Conservation (phyloP, 2,888 invertebrate species). For the Julus scandinavius region DNA sequence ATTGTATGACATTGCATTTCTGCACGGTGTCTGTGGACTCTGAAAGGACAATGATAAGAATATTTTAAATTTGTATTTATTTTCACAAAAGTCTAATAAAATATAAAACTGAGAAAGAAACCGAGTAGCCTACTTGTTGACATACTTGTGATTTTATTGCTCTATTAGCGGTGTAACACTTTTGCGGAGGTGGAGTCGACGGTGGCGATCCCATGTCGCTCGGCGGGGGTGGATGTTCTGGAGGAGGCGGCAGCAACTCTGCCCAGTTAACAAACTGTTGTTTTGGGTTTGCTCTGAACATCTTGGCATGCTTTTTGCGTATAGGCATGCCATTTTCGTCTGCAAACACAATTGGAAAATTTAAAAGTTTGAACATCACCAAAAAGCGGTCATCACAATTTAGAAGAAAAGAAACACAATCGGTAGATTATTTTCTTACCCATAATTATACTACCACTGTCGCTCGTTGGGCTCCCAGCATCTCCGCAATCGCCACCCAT, state of each 20-base stretch:
- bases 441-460: conserved; percentile 61
- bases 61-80: neutral
- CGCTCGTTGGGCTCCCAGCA: conserved; percentile 60
- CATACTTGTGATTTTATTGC: conserved; percentile 56
- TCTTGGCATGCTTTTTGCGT: conserved; percentile 57
- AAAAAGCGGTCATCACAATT: no score
- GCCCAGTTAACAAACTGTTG: conserved; percentile 64
- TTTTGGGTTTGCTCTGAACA: conserved; percentile 60
- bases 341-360: conserved; percentile 52
- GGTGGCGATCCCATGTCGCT: conserved; percentile 64
- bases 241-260: conserved; percentile 67
- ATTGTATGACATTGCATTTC: conserved; percentile 44
- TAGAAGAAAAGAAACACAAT: no score
- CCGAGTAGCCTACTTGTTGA: conserved; percentile 49
- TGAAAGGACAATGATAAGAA: neutral
- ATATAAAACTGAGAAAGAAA: neutral
- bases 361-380: no score
- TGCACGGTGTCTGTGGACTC: conserved; percentile 55
- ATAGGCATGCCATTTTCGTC: conserved; percentile 61
- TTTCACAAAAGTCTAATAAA: neutral
- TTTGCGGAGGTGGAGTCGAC: conserved; percentile 59
- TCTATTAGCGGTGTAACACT: conserved; percentile 59
- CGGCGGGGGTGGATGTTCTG: conserved; percentile 66
- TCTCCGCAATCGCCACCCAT: conserved; percentile 56
- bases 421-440: conserved; percentile 56